Conservation (phyloP, 2,113 vertebrate genomes). For the Elachura formosa region DNA sequence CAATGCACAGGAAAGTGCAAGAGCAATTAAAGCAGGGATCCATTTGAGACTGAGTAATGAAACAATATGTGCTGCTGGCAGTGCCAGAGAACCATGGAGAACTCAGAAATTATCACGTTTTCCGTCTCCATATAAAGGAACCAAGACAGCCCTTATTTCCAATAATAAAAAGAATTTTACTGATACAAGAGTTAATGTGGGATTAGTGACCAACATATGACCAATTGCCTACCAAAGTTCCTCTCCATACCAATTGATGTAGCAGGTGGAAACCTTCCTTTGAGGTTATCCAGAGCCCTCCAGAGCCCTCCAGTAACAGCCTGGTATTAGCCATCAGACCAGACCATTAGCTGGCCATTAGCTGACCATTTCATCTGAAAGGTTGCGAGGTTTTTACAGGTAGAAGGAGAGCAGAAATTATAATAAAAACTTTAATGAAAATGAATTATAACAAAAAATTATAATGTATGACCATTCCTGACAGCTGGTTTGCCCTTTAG, state of each 20-base stretch:
- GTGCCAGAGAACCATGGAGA: neutral
- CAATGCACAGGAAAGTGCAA: neutral
- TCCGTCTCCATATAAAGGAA: neutral
- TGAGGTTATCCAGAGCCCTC: neutral
- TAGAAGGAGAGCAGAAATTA: neutral
- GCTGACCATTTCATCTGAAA: neutral
- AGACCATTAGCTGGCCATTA: no score
- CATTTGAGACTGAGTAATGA: neutral
- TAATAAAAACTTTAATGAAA: neutral
- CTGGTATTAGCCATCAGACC: neutral
- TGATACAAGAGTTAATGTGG: neutral
- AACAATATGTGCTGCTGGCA: neutral
- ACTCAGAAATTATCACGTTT: neutral
- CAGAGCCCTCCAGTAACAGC: neutral
- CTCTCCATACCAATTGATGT: neutral
- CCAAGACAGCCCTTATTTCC: neutral
- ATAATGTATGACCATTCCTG: fast-evolving
- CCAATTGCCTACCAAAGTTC: neutral
- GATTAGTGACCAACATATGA: neutral
- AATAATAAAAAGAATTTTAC: neutral
- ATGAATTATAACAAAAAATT: no score
- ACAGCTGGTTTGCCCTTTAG: neutral
- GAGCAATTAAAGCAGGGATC: slow-evolving; percentile 5
- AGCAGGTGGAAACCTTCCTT: neutral
- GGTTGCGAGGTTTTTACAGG: neutral